Conservation (phyloP, 2,113 vertebrate species). For the Picathartes gymnocephalus region DNA sequence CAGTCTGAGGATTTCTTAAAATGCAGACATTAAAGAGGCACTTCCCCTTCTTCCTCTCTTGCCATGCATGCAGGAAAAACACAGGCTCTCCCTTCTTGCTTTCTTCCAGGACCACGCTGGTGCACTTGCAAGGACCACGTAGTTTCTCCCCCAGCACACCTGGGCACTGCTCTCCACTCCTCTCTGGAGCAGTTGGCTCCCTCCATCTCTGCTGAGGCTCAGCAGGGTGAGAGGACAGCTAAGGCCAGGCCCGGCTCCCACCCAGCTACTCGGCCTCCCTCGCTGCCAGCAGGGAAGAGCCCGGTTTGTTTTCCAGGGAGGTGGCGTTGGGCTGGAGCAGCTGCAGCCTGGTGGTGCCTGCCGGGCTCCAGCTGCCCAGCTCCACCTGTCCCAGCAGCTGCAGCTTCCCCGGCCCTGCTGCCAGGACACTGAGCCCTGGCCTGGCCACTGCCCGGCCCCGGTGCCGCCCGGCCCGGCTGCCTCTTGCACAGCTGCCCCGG, state of each 20-base stretch:
- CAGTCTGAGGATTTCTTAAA: neutral
- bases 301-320: neutral
- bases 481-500: neutral
- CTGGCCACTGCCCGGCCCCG: fast-evolving
- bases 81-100: neutral
- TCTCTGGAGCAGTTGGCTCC: neutral
- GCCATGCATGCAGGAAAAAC: neutral
- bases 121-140: neutral
- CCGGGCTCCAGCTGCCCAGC: neutral
- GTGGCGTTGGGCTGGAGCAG: neutral
- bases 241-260: fast-evolving
- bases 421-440: fast-evolving
- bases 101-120: neutral
- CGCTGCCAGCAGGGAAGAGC: neutral
- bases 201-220: neutral
- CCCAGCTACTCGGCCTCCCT: neutral
- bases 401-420: neutral
- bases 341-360: conserved; percentile 27
- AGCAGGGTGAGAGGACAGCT: neutral
- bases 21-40: neutral
- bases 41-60: neutral
- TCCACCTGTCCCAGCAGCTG: conserved; percentile 62
- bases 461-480: neutral
- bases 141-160: neutral
- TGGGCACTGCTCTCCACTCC: neutral